Percentiles rank a stretch among this genome's conserved stretches.
Evolutionary conservation across 2,888 invertebrate genomes (phyloP).

Genomic region (Galeruca laticollis): DNA sequence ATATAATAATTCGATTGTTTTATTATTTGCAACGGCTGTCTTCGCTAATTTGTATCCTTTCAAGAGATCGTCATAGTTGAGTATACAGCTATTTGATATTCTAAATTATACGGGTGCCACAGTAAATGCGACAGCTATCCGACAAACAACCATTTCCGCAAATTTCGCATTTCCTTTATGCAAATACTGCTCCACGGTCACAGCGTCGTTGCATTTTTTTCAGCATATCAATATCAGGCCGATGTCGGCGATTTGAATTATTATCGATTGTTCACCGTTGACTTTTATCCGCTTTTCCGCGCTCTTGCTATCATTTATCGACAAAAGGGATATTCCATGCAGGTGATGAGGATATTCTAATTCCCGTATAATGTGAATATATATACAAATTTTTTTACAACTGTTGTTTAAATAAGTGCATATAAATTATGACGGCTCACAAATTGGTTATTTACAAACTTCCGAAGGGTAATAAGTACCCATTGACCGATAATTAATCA

Average conservation of each 20-base stretch:
- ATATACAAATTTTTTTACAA: not conserved
- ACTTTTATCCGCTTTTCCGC: slow-evolving; percentile 17
- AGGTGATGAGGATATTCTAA: slow-evolving; percentile 20
- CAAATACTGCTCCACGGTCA: slow-evolving; percentile 33
- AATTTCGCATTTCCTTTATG: slow-evolving; percentile 55
- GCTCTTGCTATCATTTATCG: slow-evolving; percentile 20
- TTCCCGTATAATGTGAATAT: slow-evolving; percentile 18
- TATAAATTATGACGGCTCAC: slow-evolving; percentile 8
- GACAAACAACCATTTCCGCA: slow-evolving; percentile 50
- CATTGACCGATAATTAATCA: not conserved
- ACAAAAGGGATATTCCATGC: slow-evolving; percentile 11
- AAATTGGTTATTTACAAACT: slow-evolving; percentile 5
- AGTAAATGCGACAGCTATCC: slow-evolving; percentile 31
- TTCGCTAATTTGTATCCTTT: not conserved
- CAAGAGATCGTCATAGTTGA: slow-evolving; percentile 26
- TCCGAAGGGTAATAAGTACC: slow-evolving; percentile 5
- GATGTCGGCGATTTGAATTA: slow-evolving; percentile 39
- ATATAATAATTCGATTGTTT: not conserved
- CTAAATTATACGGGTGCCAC: slow-evolving; percentile 50
- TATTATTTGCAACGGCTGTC: not conserved
- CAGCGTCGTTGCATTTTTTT: slow-evolving; percentile 23
- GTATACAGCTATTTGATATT: slow-evolving; percentile 47
- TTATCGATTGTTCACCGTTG: slow-evolving; percentile 34
- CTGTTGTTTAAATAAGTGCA: slow-evolving; percentile 18
- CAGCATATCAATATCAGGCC: slow-evolving; percentile 40